Percentiles rank a stretch among this genome's conserved stretches.
These are phyloP conservation scores for Andricus quercusramuli DNA, from an alignment of 2,888 invertebrate species.

Conservation along the genomic window DNA sequence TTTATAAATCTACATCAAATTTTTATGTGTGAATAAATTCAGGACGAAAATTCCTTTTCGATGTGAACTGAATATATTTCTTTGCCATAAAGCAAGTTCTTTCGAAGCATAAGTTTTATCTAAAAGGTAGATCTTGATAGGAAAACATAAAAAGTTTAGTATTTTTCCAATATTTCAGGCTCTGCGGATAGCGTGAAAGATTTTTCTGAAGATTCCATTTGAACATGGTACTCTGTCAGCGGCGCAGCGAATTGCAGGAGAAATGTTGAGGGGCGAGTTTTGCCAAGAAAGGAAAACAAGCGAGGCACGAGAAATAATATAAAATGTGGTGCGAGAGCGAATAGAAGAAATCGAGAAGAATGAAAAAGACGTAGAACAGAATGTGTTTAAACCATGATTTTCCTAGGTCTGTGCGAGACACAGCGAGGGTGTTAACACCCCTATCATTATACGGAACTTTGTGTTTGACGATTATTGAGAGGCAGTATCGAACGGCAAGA, in stretches of 20 bases:
- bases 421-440: not conserved
- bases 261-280: slow-evolving; percentile 43
- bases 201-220: not conserved
- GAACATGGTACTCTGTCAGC: not conserved
- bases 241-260: slow-evolving; percentile 9
- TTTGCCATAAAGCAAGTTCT: not conserved
- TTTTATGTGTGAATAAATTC: too few species aligned
- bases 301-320: slow-evolving; percentile 61
- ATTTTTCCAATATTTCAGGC: not conserved
- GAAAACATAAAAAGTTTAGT: not conserved
- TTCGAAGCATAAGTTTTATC: not conserved
- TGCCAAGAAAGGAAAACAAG: slow-evolving; percentile 36
- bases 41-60: too few species aligned
- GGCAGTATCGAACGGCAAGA: not conserved
- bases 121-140: not conserved
- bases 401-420: not conserved
- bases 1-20: too few species aligned
- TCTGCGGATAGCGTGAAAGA: not conserved
- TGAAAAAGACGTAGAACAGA: not conserved
- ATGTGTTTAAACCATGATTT: not conserved
- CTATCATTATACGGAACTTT: not conserved
- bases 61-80: not conserved
- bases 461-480: not conserved
- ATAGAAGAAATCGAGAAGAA: not conserved
- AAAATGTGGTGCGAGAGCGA: slow-evolving; percentile 51